Percentiles rank a stretch among this genome's conserved stretches.
Evolutionary conservation across 2,113 vertebrate species (phyloP).

Genomic region (Tenebrosternarchus preto): DNA sequence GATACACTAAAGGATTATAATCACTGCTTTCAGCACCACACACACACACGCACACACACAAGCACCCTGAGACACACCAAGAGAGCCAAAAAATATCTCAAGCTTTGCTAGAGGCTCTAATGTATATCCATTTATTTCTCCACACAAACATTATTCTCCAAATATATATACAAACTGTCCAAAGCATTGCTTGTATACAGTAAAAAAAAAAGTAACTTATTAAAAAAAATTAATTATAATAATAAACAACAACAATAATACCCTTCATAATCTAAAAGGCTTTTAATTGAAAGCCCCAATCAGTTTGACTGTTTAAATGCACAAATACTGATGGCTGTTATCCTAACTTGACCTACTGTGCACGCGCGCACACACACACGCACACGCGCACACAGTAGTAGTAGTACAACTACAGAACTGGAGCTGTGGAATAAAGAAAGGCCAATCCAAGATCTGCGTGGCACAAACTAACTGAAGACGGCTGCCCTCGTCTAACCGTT

Average conservation of each 20-base stretch:
- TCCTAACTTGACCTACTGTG: neutral
- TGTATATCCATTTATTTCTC: constrained; percentile 39
- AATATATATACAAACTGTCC: constrained; percentile 21
- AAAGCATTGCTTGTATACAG: neutral
- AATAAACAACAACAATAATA: neutral
- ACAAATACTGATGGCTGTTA: neutral
- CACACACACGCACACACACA: neutral
- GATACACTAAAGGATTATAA: neutral
- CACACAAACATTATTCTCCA: constrained; percentile 8
- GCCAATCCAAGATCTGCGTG: too few species aligned
- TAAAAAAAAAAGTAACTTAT: constrained; percentile 2
- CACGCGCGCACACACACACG: too few species aligned
- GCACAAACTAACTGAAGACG: too few species aligned
- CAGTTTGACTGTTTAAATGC: neutral
- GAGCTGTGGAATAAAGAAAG: too few species aligned
- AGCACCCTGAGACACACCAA: neutral
- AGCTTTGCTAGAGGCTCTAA: neutral
- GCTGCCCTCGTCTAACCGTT: too few species aligned
- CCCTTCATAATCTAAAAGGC: constrained; percentile 21
- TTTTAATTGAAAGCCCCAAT: neutral
- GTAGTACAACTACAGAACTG: too few species aligned
- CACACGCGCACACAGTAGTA: too few species aligned
- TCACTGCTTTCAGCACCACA: neutral
- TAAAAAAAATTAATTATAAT: neutral
- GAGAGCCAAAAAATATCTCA: neutral